These are phyloP conservation scores for Ictalurus furcatus DNA, from an alignment of 2,113 vertebrate genomes.

Conservation along the genomic window DNA sequence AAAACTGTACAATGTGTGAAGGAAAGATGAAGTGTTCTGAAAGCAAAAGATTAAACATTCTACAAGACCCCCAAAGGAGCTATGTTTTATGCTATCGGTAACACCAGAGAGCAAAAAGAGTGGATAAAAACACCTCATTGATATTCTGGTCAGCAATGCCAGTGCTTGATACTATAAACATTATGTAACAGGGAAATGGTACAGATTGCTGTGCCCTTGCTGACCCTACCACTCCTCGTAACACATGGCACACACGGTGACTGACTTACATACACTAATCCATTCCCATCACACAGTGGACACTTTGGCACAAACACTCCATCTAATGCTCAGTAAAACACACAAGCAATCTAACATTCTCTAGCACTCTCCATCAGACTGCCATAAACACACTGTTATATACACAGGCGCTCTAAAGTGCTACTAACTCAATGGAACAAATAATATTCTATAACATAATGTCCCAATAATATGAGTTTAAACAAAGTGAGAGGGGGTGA, in stretches of 20 bases:
- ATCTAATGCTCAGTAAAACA: constrained; percentile 16
- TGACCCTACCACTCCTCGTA: neutral
- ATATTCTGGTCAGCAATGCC: constrained; percentile 56
- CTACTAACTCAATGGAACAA: neutral
- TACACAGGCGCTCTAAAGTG: neutral
- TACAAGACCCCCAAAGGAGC: neutral
- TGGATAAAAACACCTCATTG: constrained; percentile 45
- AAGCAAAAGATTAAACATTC: neutral
- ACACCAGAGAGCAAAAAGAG: constrained; percentile 19
- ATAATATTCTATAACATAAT: neutral
- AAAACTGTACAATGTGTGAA: neutral
- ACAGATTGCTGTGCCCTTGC: constrained; percentile 41
- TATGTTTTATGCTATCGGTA: neutral
- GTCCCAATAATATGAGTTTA: neutral
- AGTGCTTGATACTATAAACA: constrained; percentile 57
- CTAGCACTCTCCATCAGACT: neutral
- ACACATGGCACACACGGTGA: constrained; percentile 17
- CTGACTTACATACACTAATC: constrained; percentile 28
- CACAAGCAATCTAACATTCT: neutral
- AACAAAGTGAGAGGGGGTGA: neutral
- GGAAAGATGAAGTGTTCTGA: neutral
- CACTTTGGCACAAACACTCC: neutral
- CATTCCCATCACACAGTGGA: neutral
- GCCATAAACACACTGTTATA: neutral
- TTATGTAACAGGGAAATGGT: constrained; percentile 64